Evolutionary conservation across 2,113 vertebrate species (phyloP).

Genomic region (Chaetura pelagica): DNA sequence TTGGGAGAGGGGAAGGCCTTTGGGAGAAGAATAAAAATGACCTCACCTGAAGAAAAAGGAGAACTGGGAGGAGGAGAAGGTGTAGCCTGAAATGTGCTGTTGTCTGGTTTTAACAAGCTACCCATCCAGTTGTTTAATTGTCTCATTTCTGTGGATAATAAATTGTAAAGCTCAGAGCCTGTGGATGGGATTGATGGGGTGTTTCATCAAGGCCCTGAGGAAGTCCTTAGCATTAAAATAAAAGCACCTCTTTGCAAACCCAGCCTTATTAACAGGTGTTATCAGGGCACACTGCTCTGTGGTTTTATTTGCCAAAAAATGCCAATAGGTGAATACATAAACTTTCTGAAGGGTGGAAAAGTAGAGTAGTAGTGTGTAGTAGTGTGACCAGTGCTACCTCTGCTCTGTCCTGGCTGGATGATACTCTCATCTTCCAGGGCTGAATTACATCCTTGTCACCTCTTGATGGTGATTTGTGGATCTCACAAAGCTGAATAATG

Average conservation of each 20-base stretch:
- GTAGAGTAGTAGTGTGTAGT: too few relatives aligned
- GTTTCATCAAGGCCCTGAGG: neutral
- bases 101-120: neutral
- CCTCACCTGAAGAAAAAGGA: fast-evolving
- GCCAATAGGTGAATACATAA: neutral
- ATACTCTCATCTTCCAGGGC: neutral
- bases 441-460: neutral
- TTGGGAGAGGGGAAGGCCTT: neutral
- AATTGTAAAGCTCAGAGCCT: neutral
- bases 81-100: neutral
- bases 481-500: neutral
- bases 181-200: neutral
- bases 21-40: neutral
- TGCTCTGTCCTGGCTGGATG: neutral
- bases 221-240: neutral
- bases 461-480: neutral
- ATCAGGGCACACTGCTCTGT: neutral
- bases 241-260: neutral
- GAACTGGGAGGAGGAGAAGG: neutral
- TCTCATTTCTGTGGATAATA: neutral
- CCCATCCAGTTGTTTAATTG: neutral
- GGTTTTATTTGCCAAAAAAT: neutral
- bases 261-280: neutral
- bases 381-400: neutral
- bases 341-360: neutral